Conservation (phyloP, 2,113 vertebrate species). For the Corythornis vintsioides region DNA sequence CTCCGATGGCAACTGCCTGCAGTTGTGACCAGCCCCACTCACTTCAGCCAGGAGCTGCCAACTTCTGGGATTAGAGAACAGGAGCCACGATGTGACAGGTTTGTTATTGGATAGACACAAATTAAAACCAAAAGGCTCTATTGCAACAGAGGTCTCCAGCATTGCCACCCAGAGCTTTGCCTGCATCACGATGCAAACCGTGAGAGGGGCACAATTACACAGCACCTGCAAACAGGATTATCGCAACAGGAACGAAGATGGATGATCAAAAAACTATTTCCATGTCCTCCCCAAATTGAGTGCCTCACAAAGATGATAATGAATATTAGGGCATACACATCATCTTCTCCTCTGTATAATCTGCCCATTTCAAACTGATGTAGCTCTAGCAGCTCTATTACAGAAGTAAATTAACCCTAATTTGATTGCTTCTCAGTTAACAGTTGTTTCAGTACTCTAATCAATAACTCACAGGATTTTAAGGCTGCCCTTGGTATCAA, state of each 20-base stretch:
- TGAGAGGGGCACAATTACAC: background rate
- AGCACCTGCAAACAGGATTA: background rate
- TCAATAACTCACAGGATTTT: constrained; percentile 38
- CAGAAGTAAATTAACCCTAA: constrained; percentile 38
- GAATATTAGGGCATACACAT: background rate
- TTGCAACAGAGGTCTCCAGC: background rate
- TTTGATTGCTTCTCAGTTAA: constrained; percentile 9
- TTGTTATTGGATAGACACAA: background rate
- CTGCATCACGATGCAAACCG: fast-evolving
- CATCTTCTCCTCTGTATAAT: background rate
- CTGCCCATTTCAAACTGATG: background rate
- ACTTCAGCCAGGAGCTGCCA: background rate
- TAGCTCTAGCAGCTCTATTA: background rate
- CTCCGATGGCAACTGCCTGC: fast-evolving
- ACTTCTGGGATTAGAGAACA: background rate
- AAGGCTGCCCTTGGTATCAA: constrained; percentile 4
- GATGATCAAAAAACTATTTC: background rate
- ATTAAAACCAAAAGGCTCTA: background rate
- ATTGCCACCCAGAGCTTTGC: background rate
- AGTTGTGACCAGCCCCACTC: fast-evolving
- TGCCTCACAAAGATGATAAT: background rate
- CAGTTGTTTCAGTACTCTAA: background rate
- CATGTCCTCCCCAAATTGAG: background rate
- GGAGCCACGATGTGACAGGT: background rate
- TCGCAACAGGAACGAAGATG: background rate